phyloP scores from a whole-genome alignment of 2,888 invertebrate species.

The Torymus aiolomorphi region DNA sequence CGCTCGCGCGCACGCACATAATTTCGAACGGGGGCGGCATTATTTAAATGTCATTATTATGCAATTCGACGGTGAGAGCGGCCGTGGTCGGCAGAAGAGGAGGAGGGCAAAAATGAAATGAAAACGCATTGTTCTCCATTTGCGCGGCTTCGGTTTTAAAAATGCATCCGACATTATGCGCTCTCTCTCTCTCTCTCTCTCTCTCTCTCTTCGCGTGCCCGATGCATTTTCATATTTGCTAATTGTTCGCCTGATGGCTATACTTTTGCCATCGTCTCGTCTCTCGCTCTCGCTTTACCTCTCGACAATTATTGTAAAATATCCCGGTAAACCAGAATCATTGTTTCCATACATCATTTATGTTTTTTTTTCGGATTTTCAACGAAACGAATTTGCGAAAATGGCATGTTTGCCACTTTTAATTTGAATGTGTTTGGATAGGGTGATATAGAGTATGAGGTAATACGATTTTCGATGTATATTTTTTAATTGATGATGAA shows the following conservation, averaged over 20 bases:
- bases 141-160: slow-evolving; percentile 54
- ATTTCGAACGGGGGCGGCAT: slow-evolving; percentile 42
- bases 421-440: too few relatives aligned
- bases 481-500: slow-evolving; percentile 16
- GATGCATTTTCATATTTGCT: slow-evolving; percentile 58
- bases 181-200: not conserved
- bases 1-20: not conserved
- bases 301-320: slow-evolving; percentile 39
- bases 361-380: not conserved
- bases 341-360: slow-evolving; percentile 28
- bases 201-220: not conserved
- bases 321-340: slow-evolving; percentile 11
- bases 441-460: too few relatives aligned
- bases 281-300: not conserved
- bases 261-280: slow-evolving; percentile 10
- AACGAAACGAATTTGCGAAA: too few relatives aligned
- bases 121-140: slow-evolving; percentile 59
- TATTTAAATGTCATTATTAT: slow-evolving; percentile 62
- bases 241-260: slow-evolving; percentile 35
- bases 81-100: not conserved
- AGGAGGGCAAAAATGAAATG: slow-evolving; percentile 60
- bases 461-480: not conserved
- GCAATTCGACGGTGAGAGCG: slow-evolving; percentile 42
- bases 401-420: too few relatives aligned
- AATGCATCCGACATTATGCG: slow-evolving; percentile 57